phyloP scores from a whole-genome alignment of 2,797 vertebrate species.

The Leptodactylus fallax region DNA sequence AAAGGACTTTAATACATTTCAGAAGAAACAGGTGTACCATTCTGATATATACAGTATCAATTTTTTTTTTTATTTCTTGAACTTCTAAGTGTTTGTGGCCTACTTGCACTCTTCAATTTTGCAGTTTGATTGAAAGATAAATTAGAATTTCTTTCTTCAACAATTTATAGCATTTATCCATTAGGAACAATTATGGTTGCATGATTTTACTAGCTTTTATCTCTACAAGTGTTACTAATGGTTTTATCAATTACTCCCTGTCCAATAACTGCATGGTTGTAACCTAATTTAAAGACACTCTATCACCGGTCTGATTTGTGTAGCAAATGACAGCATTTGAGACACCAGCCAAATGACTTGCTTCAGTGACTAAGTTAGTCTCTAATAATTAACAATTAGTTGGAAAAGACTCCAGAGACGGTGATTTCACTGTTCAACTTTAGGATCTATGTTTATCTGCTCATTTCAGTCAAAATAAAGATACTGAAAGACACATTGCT shows the following conservation, averaged over 20 bases:
- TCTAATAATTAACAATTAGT: constrained; percentile 89
- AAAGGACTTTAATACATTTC: neutral
- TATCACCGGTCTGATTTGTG: constrained; percentile 90
- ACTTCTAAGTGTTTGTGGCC: constrained; percentile 82
- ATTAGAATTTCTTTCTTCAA: constrained; percentile 82
- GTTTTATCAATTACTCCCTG: constrained; percentile 95
- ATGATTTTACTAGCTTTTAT: constrained; percentile 96
- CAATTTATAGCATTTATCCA: constrained; percentile 94
- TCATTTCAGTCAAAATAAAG: constrained; percentile 65
- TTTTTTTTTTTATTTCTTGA: constrained; percentile 7
- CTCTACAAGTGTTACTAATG: constrained; percentile 99
- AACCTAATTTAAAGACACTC: constrained; percentile 97
- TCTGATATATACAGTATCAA: neutral
- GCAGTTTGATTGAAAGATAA: constrained; percentile 89
- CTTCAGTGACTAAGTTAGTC: constrained; percentile 84
- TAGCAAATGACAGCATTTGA: constrained; percentile 88
- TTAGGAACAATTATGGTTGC: constrained; percentile 95
- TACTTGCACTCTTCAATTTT: constrained; percentile 86
- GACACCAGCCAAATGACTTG: constrained; percentile 84
- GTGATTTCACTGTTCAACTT: constrained; percentile 67
- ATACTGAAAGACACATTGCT: constrained; percentile 64
- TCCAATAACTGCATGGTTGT: constrained; percentile 94
- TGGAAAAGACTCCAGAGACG: constrained; percentile 76
- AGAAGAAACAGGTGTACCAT: neutral
- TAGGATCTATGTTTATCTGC: constrained; percentile 68